Evolutionary conservation across 2,113 vertebrate species (phyloP).

Genomic region (Paralichthys olivaceus): DNA sequence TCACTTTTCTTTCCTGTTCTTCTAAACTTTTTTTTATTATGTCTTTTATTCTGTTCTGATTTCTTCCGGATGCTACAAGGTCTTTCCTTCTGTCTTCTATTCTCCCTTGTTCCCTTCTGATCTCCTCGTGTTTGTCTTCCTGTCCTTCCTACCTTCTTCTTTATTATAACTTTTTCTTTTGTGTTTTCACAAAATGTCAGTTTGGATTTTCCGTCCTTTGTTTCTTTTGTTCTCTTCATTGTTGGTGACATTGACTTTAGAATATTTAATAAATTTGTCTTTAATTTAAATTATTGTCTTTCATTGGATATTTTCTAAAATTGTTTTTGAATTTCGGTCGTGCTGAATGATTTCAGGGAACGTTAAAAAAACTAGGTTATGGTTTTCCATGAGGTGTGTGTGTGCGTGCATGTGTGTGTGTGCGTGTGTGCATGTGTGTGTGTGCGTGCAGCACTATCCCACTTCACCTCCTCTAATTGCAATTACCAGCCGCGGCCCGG

Average conservation of each 20-base stretch:
- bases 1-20: no score
- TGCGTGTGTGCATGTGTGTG: constrained; percentile 19
- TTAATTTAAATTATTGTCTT: not conserved
- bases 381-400: constrained; percentile 26
- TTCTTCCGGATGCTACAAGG: no score
- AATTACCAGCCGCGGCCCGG: constrained; percentile 68
- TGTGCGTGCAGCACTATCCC: constrained; percentile 26
- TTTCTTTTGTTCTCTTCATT: not conserved
- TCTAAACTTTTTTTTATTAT: no score
- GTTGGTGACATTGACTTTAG: not conserved
- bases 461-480: constrained; percentile 74
- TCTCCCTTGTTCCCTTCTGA: no score
- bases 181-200: no score
- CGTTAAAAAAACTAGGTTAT: constrained; percentile 31
- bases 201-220: not conserved
- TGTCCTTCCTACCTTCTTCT: not conserved
- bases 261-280: not conserved
- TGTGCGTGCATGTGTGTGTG: constrained; percentile 29
- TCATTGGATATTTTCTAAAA: not conserved
- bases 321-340: not conserved
- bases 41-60: no score
- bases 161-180: no score
- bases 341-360: constrained; percentile 1
- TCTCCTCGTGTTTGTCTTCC: no score
- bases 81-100: no score